Evolutionary conservation across 2,888 invertebrate genomes (phyloP).

Genomic region (Sminthurinus aureus): DNA sequence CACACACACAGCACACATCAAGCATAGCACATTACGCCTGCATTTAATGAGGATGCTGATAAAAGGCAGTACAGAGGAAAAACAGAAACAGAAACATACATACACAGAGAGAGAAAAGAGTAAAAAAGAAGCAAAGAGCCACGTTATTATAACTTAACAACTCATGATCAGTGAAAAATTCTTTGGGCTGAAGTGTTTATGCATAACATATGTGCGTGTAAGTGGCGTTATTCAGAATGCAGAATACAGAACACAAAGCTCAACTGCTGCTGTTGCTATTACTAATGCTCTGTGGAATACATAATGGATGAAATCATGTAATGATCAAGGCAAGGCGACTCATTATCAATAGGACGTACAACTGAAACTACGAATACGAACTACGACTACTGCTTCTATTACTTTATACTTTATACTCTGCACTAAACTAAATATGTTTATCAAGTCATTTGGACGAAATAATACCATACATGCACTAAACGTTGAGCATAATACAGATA

Average conservation of each 20-base stretch:
- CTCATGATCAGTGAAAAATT: conserved; percentile 26
- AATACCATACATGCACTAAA: neutral
- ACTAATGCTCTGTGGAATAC: neutral
- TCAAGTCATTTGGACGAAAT: conserved; percentile 2
- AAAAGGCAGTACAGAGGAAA: neutral
- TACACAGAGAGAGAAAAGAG: neutral
- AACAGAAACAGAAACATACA: neutral
- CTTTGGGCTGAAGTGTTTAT: conserved; percentile 28
- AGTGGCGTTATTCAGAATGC: conserved; percentile 28
- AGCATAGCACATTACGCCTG: no score
- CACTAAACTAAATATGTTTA: no score
- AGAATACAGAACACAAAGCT: neutral
- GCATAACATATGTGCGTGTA: conserved; percentile 36
- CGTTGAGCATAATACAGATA: no score
- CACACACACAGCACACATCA: no score
- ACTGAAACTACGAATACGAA: no score
- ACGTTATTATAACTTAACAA: no score
- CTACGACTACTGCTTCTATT: no score
- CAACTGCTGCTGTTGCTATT: neutral
- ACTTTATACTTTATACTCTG: no score
- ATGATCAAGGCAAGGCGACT: conserved; percentile 33
- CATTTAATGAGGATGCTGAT: no score
- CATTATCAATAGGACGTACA: conserved; percentile 28
- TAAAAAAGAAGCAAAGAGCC: neutral
- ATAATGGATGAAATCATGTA: conserved; percentile 24